Percentiles rank a stretch among this genome's conserved stretches.
phyloP scores from a whole-genome alignment of 2,113 vertebrate genomes.

The Perca schrenkii region DNA sequence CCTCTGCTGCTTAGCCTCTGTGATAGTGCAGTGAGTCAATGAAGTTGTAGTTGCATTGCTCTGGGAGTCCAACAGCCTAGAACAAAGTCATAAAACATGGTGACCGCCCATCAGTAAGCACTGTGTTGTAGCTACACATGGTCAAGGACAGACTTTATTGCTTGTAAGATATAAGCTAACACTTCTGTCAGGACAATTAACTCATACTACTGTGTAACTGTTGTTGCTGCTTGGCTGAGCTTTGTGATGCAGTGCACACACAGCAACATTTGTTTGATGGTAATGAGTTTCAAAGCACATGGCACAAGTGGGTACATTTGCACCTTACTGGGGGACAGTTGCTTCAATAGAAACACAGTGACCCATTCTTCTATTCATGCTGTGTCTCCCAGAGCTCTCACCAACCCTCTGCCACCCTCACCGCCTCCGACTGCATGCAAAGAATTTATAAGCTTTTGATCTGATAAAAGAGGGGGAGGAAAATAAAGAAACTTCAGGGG shows the following conservation, averaged over 20 bases:
- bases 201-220: neutral
- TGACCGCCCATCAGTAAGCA: conserved; percentile 10
- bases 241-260: conserved; percentile 8
- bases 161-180: conserved; percentile 12
- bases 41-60: neutral
- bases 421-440: conserved; percentile 34
- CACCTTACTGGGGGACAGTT: conserved; percentile 23
- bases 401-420: neutral
- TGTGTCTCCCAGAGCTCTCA: conserved; percentile 16
- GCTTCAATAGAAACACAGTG: conserved; percentile 50
- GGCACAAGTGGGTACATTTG: conserved; percentile 29
- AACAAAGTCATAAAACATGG: conserved; percentile 51
- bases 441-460: conserved; percentile 68
- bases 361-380: conserved; percentile 36
- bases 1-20: conserved; percentile 11
- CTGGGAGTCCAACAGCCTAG: conserved; percentile 11
- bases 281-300: conserved; percentile 49
- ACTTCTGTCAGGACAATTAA: conserved; percentile 14
- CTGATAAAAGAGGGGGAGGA: conserved; percentile 42
- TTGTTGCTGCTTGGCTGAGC: neutral
- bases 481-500: conserved; percentile 34
- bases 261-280: conserved; percentile 23
- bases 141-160: conserved; percentile 49
- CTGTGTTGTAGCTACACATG: conserved; percentile 14
- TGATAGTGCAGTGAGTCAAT: conserved; percentile 31